Percentiles rank a stretch among this genome's conserved stretches.
These are phyloP conservation scores for Podotricha telesiphe DNA, from an alignment of 2,888 invertebrate genomes.

Conservation along the genomic window DNA sequence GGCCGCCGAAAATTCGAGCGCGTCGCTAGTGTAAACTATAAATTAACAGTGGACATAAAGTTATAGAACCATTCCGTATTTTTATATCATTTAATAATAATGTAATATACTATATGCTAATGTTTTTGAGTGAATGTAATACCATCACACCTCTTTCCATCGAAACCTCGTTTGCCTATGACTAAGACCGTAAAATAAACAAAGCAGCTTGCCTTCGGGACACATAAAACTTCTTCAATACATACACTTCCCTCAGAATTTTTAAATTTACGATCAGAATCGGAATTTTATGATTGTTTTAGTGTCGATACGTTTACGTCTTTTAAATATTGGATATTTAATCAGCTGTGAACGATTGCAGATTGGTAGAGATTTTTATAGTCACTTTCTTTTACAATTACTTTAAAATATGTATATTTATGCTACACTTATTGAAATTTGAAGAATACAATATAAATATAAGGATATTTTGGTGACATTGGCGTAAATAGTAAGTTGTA, in stretches of 20 bases:
- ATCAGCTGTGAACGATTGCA: conserved; percentile 54
- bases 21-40: too few relatives aligned
- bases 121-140: conserved; percentile 43
- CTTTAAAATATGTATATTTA: not conserved
- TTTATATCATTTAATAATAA: too few relatives aligned
- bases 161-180: conserved; percentile 45
- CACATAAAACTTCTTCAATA: conserved; percentile 58
- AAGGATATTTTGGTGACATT: too few relatives aligned
- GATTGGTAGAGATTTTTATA: conserved; percentile 33
- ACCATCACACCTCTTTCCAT: conserved; percentile 27
- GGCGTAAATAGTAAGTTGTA: too few relatives aligned
- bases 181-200: conserved; percentile 52
- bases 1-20: too few relatives aligned
- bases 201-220: conserved; percentile 48
- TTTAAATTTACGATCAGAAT: conserved; percentile 67
- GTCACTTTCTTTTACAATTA: conserved; percentile 6
- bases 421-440: too few relatives aligned
- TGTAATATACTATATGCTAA: too few relatives aligned
- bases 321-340: conserved; percentile 65
- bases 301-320: conserved; percentile 58
- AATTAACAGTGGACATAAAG: too few relatives aligned
- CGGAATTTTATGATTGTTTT: conserved; percentile 66
- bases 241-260: conserved; percentile 58
- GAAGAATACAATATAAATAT: too few relatives aligned
- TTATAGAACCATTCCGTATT: too few relatives aligned